These are phyloP conservation scores for Xanthia togata DNA, from an alignment of 2,888 invertebrate genomes.

Conservation along the genomic window DNA sequence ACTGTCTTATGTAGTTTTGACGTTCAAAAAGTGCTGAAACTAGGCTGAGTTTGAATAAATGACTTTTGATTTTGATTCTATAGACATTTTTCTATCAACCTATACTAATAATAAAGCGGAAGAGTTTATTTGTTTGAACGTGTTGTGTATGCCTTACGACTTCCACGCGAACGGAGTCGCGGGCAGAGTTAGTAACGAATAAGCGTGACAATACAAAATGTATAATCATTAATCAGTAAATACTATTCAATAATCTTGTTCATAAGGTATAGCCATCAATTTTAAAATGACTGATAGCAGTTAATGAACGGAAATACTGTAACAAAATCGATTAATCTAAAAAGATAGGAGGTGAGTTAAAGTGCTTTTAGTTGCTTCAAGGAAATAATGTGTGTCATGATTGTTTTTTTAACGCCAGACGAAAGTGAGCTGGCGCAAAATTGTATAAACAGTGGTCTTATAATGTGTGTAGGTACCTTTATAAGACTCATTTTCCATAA, in stretches of 20 bases:
- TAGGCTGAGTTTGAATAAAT: neutral
- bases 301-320: constrained; percentile 19
- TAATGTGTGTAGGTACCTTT: neutral
- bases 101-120: neutral
- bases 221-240: neutral
- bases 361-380: constrained; percentile 24
- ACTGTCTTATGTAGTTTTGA: neutral
- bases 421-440: neutral
- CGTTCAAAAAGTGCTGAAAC: neutral
- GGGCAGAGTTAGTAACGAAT: neutral
- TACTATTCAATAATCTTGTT: constrained; percentile 2
- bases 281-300: constrained; percentile 33
- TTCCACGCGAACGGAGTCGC: neutral
- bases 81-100: neutral
- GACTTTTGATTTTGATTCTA: neutral
- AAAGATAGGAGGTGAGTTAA: constrained; percentile 20
- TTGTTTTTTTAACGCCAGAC: constrained; percentile 1
- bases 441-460: neutral
- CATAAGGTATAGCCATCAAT: constrained; percentile 25
- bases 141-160: neutral
- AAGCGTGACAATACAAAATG: neutral
- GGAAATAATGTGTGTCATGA: constrained; percentile 28
- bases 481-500: neutral
- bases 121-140: neutral
- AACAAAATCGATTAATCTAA: constrained; percentile 19